These are phyloP conservation scores for Dryobates pubescens DNA, from an alignment of 2,797 vertebrate genomes.

Conservation along the genomic window DNA sequence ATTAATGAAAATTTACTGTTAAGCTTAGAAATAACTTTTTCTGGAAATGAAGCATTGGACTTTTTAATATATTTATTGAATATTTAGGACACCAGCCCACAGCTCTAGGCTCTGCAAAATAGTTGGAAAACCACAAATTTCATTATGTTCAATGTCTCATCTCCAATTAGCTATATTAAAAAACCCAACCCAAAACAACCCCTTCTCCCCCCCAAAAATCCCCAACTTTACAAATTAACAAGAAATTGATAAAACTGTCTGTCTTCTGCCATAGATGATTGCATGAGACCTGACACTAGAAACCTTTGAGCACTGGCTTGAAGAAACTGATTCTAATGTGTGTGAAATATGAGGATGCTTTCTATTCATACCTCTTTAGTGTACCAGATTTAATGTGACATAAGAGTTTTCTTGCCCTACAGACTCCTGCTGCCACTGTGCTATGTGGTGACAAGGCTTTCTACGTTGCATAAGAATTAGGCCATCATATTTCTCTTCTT, in stretches of 20 bases:
- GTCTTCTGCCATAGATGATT: not conserved
- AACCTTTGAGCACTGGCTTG: not conserved
- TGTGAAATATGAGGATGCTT: not conserved
- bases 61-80: conserved; percentile 28
- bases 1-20: conserved; percentile 66
- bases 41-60: conserved; percentile 14
- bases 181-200: too few relatives aligned
- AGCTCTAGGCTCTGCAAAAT: not conserved
- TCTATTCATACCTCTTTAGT: not conserved
- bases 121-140: conserved; percentile 19
- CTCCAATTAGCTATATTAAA: not conserved
- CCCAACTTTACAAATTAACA: not conserved
- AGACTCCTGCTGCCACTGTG: not conserved
- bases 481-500: not conserved
- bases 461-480: not conserved
- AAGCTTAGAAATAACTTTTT: conserved; percentile 62
- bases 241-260: not conserved
- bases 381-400: not conserved
- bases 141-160: not conserved
- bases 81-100: not conserved
- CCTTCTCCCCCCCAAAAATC: too few relatives aligned
- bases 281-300: not conserved
- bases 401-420: not conserved
- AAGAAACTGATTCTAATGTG: not conserved
- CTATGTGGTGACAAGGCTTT: not conserved